Conservation (phyloP, 2,888 invertebrate species). For the Germaria angustata region DNA sequence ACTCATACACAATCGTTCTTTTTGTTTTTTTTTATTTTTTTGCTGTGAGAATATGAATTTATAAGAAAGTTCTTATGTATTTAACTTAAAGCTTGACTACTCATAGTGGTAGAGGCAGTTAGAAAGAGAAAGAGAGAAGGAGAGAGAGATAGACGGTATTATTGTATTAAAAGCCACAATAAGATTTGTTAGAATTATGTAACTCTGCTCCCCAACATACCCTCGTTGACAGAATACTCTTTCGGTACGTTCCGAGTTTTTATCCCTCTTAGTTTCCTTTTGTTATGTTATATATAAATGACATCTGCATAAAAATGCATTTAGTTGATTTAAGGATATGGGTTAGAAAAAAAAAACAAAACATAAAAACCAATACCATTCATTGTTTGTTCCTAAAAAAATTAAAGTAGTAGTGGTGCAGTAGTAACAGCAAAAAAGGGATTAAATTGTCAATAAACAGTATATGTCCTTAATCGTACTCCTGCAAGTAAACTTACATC, state of each 20-base stretch:
- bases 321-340: slow-evolving; percentile 54
- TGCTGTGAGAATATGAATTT: slow-evolving; percentile 33
- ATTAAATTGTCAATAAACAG: slow-evolving; percentile 64
- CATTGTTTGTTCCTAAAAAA: slow-evolving; percentile 1
- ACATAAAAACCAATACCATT: not conserved
- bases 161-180: slow-evolving; percentile 62
- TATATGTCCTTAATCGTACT: not conserved
- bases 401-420: slow-evolving; percentile 8
- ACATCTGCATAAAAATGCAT: slow-evolving; percentile 64
- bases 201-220: not conserved
- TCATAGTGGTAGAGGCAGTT: not conserved
- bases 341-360: slow-evolving; percentile 15
- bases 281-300: slow-evolving; percentile 46
- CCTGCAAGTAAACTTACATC: slow-evolving; percentile 9
- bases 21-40: not conserved
- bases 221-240: not conserved
- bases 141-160: not conserved
- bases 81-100: slow-evolving; percentile 54
- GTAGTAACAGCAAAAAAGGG: slow-evolving; percentile 39
- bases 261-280: slow-evolving; percentile 40
- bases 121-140: not conserved
- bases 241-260: slow-evolving; percentile 5
- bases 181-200: slow-evolving; percentile 59
- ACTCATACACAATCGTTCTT: slow-evolving; percentile 28
- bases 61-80: slow-evolving; percentile 33